phyloP scores from a whole-genome alignment of 2,113 vertebrate genomes.

The Antigone vipio region DNA sequence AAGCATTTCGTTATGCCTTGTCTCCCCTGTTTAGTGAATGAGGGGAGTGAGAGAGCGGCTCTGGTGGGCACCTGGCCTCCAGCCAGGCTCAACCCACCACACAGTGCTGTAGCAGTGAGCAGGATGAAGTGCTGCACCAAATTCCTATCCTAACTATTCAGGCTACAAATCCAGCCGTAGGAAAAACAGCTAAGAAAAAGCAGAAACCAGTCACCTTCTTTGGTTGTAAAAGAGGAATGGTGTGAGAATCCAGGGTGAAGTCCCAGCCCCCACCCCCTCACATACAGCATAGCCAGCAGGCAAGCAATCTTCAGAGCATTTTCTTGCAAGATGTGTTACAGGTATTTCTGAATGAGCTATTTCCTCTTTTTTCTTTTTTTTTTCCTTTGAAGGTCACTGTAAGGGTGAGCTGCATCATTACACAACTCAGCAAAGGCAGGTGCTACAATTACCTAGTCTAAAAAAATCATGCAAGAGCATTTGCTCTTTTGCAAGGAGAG shows the following conservation, averaged over 20 bases:
- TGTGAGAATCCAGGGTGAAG: slow-evolving; percentile 32
- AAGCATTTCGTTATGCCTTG: too few species aligned
- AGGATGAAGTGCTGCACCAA: not conserved
- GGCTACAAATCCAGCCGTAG: not conserved
- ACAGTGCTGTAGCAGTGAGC: not conserved
- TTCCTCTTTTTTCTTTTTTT: not conserved
- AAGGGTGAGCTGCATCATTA: slow-evolving; percentile 14
- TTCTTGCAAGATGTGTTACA: not conserved
- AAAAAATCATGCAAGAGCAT: not conserved
- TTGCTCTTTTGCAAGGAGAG: not conserved
- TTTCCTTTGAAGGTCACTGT: not conserved
- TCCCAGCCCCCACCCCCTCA: not conserved
- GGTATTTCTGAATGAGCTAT: slow-evolving; percentile 29
- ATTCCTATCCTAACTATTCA: not conserved
- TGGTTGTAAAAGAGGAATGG: slow-evolving; percentile 67
- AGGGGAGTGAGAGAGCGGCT: too few species aligned
- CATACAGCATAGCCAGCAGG: not conserved
- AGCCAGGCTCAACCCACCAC: too few species aligned
- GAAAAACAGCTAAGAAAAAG: slow-evolving; percentile 57
- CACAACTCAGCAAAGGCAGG: slow-evolving; percentile 12
- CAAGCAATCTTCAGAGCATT: not conserved
- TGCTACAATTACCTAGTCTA: slow-evolving; percentile 1
- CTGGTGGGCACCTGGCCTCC: too few species aligned
- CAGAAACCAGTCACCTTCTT: slow-evolving; percentile 57
- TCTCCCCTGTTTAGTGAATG: too few species aligned